These are phyloP conservation scores for Ochropleura plecta DNA, from an alignment of 2,888 invertebrate genomes.

Conservation along the genomic window DNA sequence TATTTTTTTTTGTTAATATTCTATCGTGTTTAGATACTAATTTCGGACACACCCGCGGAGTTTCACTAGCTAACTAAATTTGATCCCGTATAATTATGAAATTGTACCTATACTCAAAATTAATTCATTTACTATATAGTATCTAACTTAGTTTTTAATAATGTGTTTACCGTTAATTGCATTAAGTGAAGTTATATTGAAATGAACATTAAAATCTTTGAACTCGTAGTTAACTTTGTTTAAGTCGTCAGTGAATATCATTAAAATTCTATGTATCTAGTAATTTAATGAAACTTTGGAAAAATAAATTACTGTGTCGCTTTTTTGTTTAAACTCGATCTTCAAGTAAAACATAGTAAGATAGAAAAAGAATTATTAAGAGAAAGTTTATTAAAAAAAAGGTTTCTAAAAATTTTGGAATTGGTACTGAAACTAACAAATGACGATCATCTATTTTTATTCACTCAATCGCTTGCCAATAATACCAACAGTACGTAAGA, in stretches of 20 bases:
- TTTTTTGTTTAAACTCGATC: slow-evolving; percentile 5
- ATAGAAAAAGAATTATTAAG: neutral
- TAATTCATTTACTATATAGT: neutral
- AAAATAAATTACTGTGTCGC: neutral
- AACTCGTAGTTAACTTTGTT: slow-evolving; percentile 12
- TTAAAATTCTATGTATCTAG: slow-evolving; percentile 1
- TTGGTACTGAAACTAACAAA: slow-evolving; percentile 29
- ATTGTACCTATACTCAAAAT: neutral
- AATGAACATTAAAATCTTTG: slow-evolving; percentile 10
- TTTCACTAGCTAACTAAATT: neutral
- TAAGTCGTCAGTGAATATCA: neutral
- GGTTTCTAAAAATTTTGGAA: slow-evolving; percentile 15
- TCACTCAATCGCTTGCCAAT: slow-evolving; percentile 4
- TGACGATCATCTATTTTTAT: slow-evolving; percentile 22
- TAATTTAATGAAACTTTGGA: slow-evolving; percentile 14
- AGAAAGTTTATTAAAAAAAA: slow-evolving; percentile 20
- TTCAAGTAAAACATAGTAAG: neutral
- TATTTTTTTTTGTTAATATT: too few relatives aligned
- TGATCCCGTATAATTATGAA: neutral
- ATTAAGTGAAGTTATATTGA: neutral
- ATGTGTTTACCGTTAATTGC: neutral
- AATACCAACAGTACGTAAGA: neutral
- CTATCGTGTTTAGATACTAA: neutral
- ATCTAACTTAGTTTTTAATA: neutral
- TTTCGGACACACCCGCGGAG: neutral